A percentile compares a stretch with the other conserved stretches of the same genome.
phyloP scores from a whole-genome alignment of 2,888 invertebrate genomes.

The Tinea semifulvella region DNA sequence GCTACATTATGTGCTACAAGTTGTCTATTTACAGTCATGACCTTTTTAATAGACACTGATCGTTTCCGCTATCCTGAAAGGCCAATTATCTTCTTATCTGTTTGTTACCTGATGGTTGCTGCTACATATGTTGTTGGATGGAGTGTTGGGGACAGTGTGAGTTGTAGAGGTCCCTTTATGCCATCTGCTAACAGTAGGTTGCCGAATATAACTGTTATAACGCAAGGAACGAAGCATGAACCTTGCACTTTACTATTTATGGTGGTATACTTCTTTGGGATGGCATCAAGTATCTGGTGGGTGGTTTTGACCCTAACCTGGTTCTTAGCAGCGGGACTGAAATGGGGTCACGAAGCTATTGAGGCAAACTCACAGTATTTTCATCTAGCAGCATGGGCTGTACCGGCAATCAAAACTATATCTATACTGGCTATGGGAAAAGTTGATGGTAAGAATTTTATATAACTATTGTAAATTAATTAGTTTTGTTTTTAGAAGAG shows the following conservation, averaged over 20 bases:
- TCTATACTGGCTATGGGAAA: conserved; percentile 94
- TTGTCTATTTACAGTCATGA: conserved; percentile 91
- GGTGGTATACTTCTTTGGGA: conserved; percentile 95
- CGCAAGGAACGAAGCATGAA: conserved; percentile 86
- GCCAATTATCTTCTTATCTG: conserved; percentile 95
- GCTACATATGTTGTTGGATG: conserved; percentile 90
- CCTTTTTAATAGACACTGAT: conserved; percentile 93
- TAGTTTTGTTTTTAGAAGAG: not conserved
- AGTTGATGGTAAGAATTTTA: conserved; percentile 81
- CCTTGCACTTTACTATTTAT: conserved; percentile 94
- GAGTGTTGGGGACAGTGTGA: conserved; percentile 81
- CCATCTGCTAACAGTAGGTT: conserved; percentile 75
- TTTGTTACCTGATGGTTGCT: conserved; percentile 95
- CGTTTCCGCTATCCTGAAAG: conserved; percentile 97
- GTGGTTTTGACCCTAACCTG: conserved; percentile 94
- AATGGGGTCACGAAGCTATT: conserved; percentile 98
- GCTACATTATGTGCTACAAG: conserved; percentile 89
- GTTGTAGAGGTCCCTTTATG: conserved; percentile 84
- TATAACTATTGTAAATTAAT: not conserved
- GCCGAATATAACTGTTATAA: conserved; percentile 83
- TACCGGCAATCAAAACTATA: conserved; percentile 95
- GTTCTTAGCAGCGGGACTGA: conserved; percentile 95
- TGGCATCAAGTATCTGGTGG: conserved; percentile 99
- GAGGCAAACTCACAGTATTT: conserved; percentile 97
- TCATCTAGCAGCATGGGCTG: conserved; percentile 97